phyloP scores from a whole-genome alignment of 2,113 vertebrate genomes.

The Apodemus sylvaticus region DNA sequence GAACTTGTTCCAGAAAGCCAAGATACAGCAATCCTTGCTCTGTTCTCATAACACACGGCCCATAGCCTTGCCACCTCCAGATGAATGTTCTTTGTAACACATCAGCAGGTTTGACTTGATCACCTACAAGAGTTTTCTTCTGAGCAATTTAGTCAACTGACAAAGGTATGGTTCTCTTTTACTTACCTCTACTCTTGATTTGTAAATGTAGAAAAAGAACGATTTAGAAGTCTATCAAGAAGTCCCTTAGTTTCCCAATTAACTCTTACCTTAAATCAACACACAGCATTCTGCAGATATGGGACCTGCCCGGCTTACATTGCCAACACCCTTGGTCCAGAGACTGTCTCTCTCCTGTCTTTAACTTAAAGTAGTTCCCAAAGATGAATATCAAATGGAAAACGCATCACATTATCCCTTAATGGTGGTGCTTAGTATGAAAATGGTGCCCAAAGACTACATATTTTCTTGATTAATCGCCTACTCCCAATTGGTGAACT shows the following conservation, averaged over 20 bases:
- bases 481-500: not conserved
- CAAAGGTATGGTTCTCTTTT: not conserved
- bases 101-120: not conserved
- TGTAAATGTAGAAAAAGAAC: not conserved
- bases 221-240: not conserved
- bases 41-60: not conserved
- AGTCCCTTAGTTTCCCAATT: not conserved
- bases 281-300: fast-evolving
- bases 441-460: not conserved
- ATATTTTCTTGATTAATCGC: not conserved
- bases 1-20: not conserved
- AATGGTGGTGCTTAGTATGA: not conserved
- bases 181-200: not conserved
- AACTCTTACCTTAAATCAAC: not conserved
- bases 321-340: not conserved
- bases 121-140: not conserved
- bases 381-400: not conserved
- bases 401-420: not conserved
- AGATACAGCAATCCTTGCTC: not conserved
- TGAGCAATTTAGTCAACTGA: not conserved
- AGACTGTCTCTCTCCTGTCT: not conserved
- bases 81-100: not conserved
- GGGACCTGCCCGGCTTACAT: fast-evolving
- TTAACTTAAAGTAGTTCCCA: not conserved
- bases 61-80: too few species aligned